Conservation (phyloP, 2,888 invertebrate species). For the Morpho deidamia region DNA sequence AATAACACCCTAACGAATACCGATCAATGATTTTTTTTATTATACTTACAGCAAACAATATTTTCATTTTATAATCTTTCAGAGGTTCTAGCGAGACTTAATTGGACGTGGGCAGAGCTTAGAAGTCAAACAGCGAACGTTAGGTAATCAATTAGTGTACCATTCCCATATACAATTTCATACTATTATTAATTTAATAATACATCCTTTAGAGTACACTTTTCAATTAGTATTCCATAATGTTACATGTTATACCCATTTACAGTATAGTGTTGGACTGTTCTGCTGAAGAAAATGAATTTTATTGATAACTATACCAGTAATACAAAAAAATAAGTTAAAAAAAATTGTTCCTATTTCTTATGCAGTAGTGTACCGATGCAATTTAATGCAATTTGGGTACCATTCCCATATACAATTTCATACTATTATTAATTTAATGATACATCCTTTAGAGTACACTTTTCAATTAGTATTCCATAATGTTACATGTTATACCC, state of each 20-base stretch:
- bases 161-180: background rate
- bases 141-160: background rate
- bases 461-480: background rate
- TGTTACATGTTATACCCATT: no score
- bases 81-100: background rate
- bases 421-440: background rate
- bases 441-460: background rate
- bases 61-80: constrained; percentile 3
- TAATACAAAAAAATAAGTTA: no score
- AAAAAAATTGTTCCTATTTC: no score
- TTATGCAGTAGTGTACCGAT: no score
- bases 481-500: no score
- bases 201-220: background rate
- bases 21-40: no score
- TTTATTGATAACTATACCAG: no score
- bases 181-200: background rate
- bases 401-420: background rate
- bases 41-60: background rate
- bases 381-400: no score
- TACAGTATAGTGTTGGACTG: no score
- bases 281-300: no score
- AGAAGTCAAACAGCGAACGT: background rate
- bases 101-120: background rate
- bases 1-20: no score
- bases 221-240: background rate